Conservation (phyloP, 1,140 invertebrate species). For the Leptonema lineaticorne region DNA sequence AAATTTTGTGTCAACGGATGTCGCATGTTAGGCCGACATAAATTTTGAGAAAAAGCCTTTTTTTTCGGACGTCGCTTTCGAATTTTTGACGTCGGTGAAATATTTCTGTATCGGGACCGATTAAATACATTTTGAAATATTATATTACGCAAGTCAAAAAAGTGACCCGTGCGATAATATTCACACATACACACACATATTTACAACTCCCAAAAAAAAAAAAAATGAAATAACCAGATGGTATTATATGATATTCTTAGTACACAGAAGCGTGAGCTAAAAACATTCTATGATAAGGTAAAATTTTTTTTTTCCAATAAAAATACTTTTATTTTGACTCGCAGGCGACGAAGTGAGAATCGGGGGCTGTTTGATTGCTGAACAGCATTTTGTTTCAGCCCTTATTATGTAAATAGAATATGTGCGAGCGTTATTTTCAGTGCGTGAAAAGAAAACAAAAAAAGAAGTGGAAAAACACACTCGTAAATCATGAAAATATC, state of each 20-base stretch:
- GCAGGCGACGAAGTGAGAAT: no score
- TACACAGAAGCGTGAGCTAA: conserved; percentile 7
- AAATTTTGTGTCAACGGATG: conserved; percentile 15
- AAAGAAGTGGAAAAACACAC: no score
- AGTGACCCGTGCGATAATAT: no score
- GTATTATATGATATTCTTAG: background rate
- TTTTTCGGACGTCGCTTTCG: background rate
- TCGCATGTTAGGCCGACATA: conserved; percentile 7
- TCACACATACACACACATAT: background rate
- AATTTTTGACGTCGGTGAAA: conserved; percentile 16
- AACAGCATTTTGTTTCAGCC: background rate
- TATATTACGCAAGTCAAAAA: background rate
- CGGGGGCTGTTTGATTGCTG: background rate
- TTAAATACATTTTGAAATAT: conserved; percentile 17
- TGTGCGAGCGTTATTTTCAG: no score
- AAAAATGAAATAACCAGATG: conserved; percentile 1
- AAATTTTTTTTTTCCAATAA: background rate
- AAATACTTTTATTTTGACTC: background rate
- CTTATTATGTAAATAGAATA: background rate
- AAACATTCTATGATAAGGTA: conserved; percentile 19
- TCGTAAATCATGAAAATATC: no score
- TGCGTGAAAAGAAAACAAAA: no score
- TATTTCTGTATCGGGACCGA: conserved; percentile 14
- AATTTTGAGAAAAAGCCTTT: conserved; percentile 11
- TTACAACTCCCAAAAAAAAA: background rate